These are phyloP conservation scores for Erpobdella octoculata DNA, from an alignment of 2,888 invertebrate species.

Conservation along the genomic window DNA sequence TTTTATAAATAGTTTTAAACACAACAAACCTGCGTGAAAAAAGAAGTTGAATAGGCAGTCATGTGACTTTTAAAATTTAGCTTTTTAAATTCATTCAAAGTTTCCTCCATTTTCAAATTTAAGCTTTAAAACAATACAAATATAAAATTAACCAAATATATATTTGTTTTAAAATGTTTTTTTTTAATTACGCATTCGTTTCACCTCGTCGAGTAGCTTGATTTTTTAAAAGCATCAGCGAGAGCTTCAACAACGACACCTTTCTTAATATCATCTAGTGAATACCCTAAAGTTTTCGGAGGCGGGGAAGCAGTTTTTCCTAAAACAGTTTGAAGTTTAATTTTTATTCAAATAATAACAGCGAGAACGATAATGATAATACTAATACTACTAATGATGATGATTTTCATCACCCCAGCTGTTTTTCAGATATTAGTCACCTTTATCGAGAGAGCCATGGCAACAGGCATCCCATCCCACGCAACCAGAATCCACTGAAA, in stretches of 20 bases:
- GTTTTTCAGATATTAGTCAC: neutral
- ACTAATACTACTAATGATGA: too few relatives aligned
- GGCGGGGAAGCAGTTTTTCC: neutral
- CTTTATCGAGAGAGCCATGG: too few relatives aligned
- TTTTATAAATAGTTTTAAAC: too few relatives aligned
- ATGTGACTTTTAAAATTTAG: neutral
- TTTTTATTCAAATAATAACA: too few relatives aligned
- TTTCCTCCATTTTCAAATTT: neutral
- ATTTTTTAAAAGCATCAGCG: neutral
- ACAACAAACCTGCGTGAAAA: constrained; percentile 3
- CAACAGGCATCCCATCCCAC: too few relatives aligned
- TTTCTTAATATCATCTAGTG: neutral
- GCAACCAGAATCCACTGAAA: too few relatives aligned
- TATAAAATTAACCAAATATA: too few relatives aligned
- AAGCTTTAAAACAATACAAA: neutral
- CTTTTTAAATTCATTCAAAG: neutral
- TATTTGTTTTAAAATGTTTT: too few relatives aligned
- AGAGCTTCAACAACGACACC: neutral
- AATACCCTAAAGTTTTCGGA: neutral
- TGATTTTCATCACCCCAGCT: neutral
- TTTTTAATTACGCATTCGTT: neutral
- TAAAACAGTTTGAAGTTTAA: neutral
- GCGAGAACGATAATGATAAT: too few relatives aligned
- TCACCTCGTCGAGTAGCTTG: neutral
- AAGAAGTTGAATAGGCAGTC: neutral